phyloP scores from a whole-genome alignment of 2,888 invertebrate genomes.

The Mayetiola destructor region DNA sequence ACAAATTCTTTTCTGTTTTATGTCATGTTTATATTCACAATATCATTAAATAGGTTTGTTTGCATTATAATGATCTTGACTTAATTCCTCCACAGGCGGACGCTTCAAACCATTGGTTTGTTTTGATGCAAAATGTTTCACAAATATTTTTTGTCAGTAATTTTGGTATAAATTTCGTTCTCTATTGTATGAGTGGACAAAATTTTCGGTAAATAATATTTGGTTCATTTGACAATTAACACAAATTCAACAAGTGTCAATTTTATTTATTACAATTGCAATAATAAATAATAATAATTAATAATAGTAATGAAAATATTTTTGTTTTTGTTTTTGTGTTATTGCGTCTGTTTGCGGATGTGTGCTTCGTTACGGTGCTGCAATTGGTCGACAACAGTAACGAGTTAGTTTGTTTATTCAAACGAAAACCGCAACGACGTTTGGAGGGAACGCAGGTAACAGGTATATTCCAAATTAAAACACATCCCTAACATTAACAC shows the following conservation, averaged over 20 bases:
- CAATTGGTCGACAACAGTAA: no score
- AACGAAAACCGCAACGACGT: constrained; percentile 25
- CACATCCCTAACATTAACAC: no score
- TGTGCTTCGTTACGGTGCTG: no score
- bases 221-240: constrained; percentile 1
- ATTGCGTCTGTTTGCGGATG: constrained; percentile 18
- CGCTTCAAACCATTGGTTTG: constrained; percentile 35
- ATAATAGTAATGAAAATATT: no score
- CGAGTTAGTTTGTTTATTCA: constrained; percentile 32
- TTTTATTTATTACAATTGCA: constrained; percentile 17
- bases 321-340: neutral
- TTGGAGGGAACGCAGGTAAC: constrained; percentile 34
- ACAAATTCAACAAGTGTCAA: neutral
- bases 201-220: constrained; percentile 57
- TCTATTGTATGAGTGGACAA: constrained; percentile 69
- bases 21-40: no score
- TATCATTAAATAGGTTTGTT: no score
- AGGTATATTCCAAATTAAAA: constrained; percentile 28
- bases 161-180: constrained; percentile 68
- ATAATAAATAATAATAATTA: neutral
- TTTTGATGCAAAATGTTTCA: constrained; percentile 48
- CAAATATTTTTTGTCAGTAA: constrained; percentile 62
- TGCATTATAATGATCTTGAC: no score
- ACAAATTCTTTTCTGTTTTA: no score
- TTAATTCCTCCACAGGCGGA: constrained; percentile 29